Evolutionary conservation across 2,888 invertebrate genomes (phyloP).

Genomic region (Sinopyrophorus schimmeli): DNA sequence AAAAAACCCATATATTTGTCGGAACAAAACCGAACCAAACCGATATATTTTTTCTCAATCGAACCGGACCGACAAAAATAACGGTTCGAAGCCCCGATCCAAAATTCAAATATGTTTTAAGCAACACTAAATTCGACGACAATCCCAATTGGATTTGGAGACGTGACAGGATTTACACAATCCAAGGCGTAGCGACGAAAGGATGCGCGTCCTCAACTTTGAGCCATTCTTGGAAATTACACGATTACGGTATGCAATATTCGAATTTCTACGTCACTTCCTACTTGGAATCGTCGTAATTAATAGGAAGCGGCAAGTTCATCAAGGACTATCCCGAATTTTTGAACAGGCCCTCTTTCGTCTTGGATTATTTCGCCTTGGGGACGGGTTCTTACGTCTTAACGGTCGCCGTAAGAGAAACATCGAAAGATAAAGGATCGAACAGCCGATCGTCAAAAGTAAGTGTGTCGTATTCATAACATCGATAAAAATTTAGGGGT

Average conservation of each 20-base stretch:
- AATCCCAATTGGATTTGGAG: constrained; percentile 22
- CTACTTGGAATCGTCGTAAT: neutral
- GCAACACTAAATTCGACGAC: constrained; percentile 16
- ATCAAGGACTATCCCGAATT: constrained; percentile 9
- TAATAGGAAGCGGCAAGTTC: neutral
- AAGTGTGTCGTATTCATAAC: no score
- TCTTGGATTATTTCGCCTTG: constrained; percentile 9
- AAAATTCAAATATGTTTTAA: no score
- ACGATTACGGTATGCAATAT: neutral
- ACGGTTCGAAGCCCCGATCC: no score
- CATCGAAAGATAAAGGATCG: neutral
- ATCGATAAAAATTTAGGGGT: no score
- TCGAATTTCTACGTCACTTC: neutral
- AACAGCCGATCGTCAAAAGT: no score
- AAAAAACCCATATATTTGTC: no score
- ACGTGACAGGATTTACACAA: neutral
- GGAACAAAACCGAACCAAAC: no score
- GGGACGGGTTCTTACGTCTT: constrained; percentile 12
- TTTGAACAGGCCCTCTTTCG: constrained; percentile 11
- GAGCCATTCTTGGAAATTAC: constrained; percentile 5
- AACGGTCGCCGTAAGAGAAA: constrained; percentile 10
- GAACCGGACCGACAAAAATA: no score
- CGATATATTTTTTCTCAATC: no score
- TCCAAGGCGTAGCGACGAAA: neutral
- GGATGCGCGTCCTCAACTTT: constrained; percentile 5